Percentiles rank a stretch among this genome's conserved stretches.
phyloP scores from a whole-genome alignment of 2,888 invertebrate species.

The Sclerodermus sp. region DNA sequence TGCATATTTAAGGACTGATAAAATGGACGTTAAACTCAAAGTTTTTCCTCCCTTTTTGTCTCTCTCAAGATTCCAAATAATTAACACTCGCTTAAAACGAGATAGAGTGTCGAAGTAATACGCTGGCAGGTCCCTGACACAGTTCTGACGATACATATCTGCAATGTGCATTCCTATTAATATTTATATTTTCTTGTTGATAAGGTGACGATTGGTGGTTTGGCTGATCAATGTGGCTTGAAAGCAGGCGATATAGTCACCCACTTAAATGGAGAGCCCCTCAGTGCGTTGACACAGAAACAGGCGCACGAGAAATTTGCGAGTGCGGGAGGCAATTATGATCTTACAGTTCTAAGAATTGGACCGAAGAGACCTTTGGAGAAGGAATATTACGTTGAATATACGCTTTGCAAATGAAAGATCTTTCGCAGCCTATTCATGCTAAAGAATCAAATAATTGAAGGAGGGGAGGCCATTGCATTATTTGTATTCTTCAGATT shows the following conservation, averaged over 20 bases:
- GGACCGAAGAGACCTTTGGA: not conserved
- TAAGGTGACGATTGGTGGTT: conserved; percentile 30
- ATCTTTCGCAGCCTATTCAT: too few species aligned
- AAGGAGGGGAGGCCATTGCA: too few species aligned
- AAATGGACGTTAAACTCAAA: too few species aligned
- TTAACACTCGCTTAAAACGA: too few species aligned
- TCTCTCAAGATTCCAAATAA: too few species aligned
- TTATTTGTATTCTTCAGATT: too few species aligned
- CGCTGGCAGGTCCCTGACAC: not conserved
- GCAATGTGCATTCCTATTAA: too few species aligned
- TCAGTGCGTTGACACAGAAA: conserved; percentile 25
- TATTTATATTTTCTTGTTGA: not conserved
- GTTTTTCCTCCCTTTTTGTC: too few species aligned
- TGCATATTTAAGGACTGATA: too few species aligned
- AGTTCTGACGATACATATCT: not conserved
- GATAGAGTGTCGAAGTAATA: too few species aligned
- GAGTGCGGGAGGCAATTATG: conserved; percentile 25
- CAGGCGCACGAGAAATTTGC: conserved; percentile 26
- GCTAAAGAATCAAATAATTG: too few species aligned
- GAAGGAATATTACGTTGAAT: not conserved
- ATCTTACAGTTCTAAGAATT: conserved; percentile 20
- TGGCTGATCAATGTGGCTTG: conserved; percentile 30
- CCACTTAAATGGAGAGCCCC: conserved; percentile 27
- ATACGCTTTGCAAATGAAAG: not conserved
- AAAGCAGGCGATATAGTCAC: conserved; percentile 32